Evolutionary conservation across 2,113 vertebrate genomes (phyloP), one percentile per base, ranked within the genome.

Genomic region (Uropsilus gracilis): DNA sequence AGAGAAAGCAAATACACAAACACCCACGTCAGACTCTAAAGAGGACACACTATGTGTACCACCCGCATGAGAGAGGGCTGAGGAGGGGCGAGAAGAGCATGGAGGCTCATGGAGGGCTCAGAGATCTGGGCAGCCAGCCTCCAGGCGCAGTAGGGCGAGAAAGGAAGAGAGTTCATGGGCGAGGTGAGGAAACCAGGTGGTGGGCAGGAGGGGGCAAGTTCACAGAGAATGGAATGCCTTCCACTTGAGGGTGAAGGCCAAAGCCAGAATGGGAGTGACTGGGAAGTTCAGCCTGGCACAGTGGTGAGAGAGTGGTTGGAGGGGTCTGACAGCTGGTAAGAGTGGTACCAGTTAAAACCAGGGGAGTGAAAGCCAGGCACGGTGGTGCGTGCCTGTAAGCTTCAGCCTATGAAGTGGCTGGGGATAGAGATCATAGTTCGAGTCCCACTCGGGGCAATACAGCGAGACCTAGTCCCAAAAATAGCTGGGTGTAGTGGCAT

Each of bases 41-140:
- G 12, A 64, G 37, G 46, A n/a, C 9, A 0, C 32, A 26, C 44
- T 17, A 34, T 11, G 17, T 9, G 26, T 18, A 28, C 2, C 44
- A 39, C 26, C 84, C 3, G 14, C 2, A 5, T 22, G 34, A 1
- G 59, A 28, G 30, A 24, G 66, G 63, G 59, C 24, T 11, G 22
- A 5, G 48, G 11, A 0, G 1, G 28, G 63, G 16, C 6, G 11
- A 32, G 30, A 6, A 2, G 34, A 22, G 10, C 6, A 1, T 8
- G n/a, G 55, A 39, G 3, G 32, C 2, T n/a, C 8, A 57, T 46
- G 46, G 64, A n/a, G 2, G 12, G 42, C 11, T 28, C 6, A 12
- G 42, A 8, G 12, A 3, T 26, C 8, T 10, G 7, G 55, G 42
- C 28, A 64, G 24, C 20, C 32, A 64, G 42, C 42, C 42, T 63